A percentile compares a stretch with the other conserved stretches of the same genome.
Conservation (phyloP, 2,888 invertebrate species). For the Caenorhabditis sp. region DNA sequence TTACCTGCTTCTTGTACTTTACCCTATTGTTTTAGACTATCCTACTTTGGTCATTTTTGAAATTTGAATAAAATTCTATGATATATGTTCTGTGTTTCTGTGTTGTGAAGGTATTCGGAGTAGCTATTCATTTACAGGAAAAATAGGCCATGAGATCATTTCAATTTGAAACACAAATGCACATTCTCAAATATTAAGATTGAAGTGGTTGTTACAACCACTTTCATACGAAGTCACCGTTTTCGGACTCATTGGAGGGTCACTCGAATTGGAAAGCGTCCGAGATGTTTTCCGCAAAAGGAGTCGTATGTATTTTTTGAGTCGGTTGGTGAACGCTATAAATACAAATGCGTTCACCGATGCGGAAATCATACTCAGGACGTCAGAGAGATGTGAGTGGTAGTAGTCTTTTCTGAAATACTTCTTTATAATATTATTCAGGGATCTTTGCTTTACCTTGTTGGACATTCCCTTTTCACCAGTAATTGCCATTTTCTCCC, state of each 20-base stretch:
- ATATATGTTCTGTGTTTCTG: no score
- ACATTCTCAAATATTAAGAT: constrained; percentile 51
- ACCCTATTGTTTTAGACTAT: constrained; percentile 18
- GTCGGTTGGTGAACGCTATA: constrained; percentile 82
- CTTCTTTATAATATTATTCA: not conserved
- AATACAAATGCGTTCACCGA: constrained; percentile 83
- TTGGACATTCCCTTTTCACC: constrained; percentile 79
- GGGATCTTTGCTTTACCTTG: constrained; percentile 70
- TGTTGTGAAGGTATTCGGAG: no score
- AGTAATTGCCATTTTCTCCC: constrained; percentile 81
- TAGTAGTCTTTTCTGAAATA: constrained; percentile 81
- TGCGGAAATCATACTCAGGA: constrained; percentile 82
- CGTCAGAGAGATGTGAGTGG: constrained; percentile 78
- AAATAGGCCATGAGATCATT: constrained; percentile 30
- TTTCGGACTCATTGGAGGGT: constrained; percentile 80
- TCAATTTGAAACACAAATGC: constrained; percentile 14
- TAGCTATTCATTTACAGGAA: constrained; percentile 17
- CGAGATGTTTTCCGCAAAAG: constrained; percentile 82
- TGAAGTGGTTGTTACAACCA: constrained; percentile 61
- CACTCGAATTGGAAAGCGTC: constrained; percentile 80
- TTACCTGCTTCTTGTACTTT: not conserved
- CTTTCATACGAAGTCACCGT: constrained; percentile 77
- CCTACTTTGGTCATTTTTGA: not conserved
- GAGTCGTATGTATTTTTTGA: constrained; percentile 78
- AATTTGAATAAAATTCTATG: not conserved